Base-by-base conservation (phyloP, 2,797 vertebrate species). In the Hozukius guyotensis region DNA sequence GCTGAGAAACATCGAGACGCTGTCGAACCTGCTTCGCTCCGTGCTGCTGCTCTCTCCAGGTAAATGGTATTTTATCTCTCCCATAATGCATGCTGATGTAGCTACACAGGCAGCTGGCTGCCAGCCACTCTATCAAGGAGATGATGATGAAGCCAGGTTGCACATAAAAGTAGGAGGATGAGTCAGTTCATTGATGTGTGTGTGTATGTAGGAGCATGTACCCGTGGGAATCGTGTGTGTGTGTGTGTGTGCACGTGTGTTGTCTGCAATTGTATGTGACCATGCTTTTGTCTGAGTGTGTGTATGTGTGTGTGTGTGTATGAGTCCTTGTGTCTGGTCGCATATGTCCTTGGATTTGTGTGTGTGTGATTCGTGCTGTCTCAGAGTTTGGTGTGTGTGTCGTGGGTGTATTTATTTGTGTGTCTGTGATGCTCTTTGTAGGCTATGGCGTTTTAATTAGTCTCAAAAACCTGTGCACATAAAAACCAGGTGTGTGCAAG, bases 11-110 rank as follows among this genome's bases (percentile, higher is more conserved):
- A 96, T 98, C 24, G 97, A 99, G 93, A 98, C 96, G 0, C 93
- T 98, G 89, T 97, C 97, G 70, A 98, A 98, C 92, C 87, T 98
- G 49, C 91, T 97, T 22, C 97, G 97, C 71, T 98, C 97, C 0
- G 97, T 97, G 83, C 94, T 97, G 80, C 93, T 95, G 70, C 93
- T 99, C 77, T 96, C 97, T 64, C 97, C 97, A 83, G 91, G 94
- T 76, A 96, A 97, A 89, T 42, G 84, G 34, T 81, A n/a, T 85
- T 89, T 90, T 86, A 89, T 90, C 84, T 90, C 75, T 76, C 57
- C 86, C 75, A 79, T 90, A 84, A 91, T 90, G 87, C 88, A 90
- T 85, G 57, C 86, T 90, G 92, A 90, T 90, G 86, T 81, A 42
- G 84, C 90, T 77, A 75, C 88, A 72, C 87, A 78, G 91, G 85